Evolutionary conservation across 2,888 invertebrate genomes (phyloP).

Genomic region (Tromatobia lineatoria): DNA sequence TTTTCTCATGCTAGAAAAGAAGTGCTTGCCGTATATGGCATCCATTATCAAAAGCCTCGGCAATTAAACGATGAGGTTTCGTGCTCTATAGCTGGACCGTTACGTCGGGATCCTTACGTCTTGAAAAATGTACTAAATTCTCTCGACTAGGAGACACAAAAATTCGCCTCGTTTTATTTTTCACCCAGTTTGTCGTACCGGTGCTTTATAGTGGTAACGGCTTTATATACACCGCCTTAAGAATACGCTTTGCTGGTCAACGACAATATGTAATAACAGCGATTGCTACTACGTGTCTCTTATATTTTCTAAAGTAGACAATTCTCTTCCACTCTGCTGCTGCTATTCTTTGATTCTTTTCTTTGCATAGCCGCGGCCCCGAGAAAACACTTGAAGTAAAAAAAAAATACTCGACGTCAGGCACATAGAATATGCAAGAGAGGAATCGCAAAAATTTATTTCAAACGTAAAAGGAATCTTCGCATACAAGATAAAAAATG

Average conservation of each 20-base stretch:
- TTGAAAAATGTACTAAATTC: slow-evolving; percentile 23
- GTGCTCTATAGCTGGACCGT: slow-evolving; percentile 1
- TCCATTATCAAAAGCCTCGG: slow-evolving; percentile 54
- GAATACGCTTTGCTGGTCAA: slow-evolving; percentile 34
- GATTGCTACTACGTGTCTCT: slow-evolving; percentile 17
- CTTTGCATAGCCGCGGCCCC: slow-evolving; percentile 8
- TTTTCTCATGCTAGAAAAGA: neutral
- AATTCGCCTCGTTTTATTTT: neutral
- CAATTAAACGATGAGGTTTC: slow-evolving; percentile 48
- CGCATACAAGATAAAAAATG: slow-evolving; percentile 13
- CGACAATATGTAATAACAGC: slow-evolving; percentile 33
- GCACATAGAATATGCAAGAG: neutral
- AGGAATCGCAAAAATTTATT: slow-evolving; percentile 55
- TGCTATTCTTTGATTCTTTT: slow-evolving; percentile 28
- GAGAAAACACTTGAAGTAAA: neutral
- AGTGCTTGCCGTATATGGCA: neutral
- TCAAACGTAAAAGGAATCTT: slow-evolving; percentile 45
- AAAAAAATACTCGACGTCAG: slow-evolving; percentile 23
- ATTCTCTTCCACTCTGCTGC: neutral
- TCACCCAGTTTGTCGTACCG: slow-evolving; percentile 20
- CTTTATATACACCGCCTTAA: slow-evolving; percentile 2
- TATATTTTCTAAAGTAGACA: neutral
- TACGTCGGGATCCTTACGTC: slow-evolving; percentile 11
- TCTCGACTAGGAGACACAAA: neutral
- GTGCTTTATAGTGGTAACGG: slow-evolving; percentile 23